Base-by-base conservation (phyloP, 1,140 invertebrate genomes). In the Ostrea edulis region DNA sequence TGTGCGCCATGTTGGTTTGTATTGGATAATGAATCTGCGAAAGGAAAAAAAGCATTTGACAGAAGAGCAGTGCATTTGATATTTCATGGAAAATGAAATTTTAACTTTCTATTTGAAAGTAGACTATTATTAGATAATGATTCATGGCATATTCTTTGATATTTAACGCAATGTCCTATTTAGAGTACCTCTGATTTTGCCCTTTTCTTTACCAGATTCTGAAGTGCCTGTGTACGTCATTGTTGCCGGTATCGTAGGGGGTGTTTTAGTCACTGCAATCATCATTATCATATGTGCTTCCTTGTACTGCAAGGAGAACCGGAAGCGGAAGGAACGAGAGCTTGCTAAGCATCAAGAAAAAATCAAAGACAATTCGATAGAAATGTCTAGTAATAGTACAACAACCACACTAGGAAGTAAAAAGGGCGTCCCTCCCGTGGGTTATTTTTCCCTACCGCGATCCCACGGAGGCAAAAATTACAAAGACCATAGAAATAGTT, bases 401-500 rank as follows among this genome's bases (percentile, higher is more conserved):
- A 90, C 85, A 9, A 91, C 90, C 29, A 89, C 87, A 12, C 83
- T 87, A 3, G 85, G 88, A 8, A 84, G 90, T 11, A 93, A 90
- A 81, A 89, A 91, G 51, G 84, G 82, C 8, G 85, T 83, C 9
- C 82, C 68, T 25, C 85, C 77, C n/a, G 84, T 82, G 1, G 90
- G 87, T 25, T 88, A 89, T 52, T 88, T 84, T 55, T 86, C 86
- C 8, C 85, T 89, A 1, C 86, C 88, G 14, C 20, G 87, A 22
- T 58, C 68, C n/a, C 88, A 84, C 4, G 85, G 88, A 25, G 82
- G 86, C 14, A 68, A 58, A 35, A 58, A 62, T 0, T 65, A 77
- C 12, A 84, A 84, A 54, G 89, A 91, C n/a, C 90, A 92, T 65
- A 86, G 92, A 20, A 91, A 92, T 88, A 93, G 92, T 86, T 65